phyloP scores from a whole-genome alignment of 2,797 vertebrate species.

The Silurus lanzhouensis region DNA sequence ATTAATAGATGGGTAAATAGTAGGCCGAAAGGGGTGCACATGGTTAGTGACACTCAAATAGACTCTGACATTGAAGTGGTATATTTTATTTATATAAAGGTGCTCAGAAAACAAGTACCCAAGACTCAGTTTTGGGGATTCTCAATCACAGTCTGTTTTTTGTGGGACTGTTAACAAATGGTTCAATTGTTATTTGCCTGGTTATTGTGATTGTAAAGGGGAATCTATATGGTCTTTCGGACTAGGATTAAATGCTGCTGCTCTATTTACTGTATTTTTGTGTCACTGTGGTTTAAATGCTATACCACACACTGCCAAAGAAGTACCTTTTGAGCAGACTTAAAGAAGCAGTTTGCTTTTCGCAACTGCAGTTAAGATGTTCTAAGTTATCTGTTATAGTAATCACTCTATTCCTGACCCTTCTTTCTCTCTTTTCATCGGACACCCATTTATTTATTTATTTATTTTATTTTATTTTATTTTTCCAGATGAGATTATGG shows the following conservation, averaged over 20 bases:
- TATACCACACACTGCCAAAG: too few species aligned
- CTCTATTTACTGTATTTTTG: neutral
- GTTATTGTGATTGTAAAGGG: neutral
- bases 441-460: neutral
- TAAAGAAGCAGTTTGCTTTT: constrained; percentile 1
- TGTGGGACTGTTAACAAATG: neutral
- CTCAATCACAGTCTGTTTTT: neutral
- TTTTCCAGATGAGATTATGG: constrained; percentile 80
- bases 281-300: neutral
- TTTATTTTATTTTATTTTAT: neutral
- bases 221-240: neutral
- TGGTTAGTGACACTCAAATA: neutral
- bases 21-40: neutral
- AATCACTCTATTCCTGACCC: neutral
- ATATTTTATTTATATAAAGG: neutral
- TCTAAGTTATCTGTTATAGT: neutral
- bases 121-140: neutral
- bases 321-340: too few species aligned
- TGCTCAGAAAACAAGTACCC: neutral
- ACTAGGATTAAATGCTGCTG: neutral
- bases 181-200: neutral
- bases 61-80: neutral
- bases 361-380: neutral
- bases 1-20: neutral
- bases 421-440: neutral